phyloP scores from a whole-genome alignment of 2,888 invertebrate species.

The Microdon myrmicae region DNA sequence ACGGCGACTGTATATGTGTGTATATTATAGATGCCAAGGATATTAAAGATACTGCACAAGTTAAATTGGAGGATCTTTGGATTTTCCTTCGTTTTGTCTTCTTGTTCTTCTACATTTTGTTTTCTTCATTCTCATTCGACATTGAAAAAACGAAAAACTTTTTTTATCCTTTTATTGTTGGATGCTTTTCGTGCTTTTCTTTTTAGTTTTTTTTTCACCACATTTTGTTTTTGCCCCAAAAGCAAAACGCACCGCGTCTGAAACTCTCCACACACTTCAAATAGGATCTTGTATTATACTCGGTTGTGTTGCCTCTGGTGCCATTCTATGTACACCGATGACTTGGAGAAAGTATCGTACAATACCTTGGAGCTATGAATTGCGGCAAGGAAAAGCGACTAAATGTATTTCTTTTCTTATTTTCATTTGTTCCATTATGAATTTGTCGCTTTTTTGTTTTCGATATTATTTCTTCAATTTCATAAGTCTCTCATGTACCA shows the following conservation, averaged over 20 bases:
- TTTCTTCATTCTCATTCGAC: slow-evolving; percentile 34
- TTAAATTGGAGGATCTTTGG: slow-evolving; percentile 45
- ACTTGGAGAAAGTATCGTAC: slow-evolving; percentile 32
- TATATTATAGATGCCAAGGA: slow-evolving; percentile 44
- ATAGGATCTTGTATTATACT: slow-evolving; percentile 44
- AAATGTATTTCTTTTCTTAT: slow-evolving; percentile 26
- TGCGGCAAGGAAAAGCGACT: slow-evolving; percentile 33
- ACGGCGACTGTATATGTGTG: slow-evolving; percentile 8
- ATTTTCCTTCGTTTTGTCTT: no score
- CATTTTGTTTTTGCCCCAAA: no score
- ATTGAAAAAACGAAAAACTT: slow-evolving; percentile 42
- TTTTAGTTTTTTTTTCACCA: no score
- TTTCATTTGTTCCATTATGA: background rate
- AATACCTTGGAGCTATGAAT: background rate
- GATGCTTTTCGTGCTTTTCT: no score
- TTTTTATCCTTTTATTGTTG: no score
- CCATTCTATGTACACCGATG: slow-evolving; percentile 34
- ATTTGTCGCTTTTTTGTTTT: no score
- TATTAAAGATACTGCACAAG: slow-evolving; percentile 36
- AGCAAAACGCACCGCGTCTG: no score
- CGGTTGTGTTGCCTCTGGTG: slow-evolving; percentile 30
- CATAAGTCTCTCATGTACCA: slow-evolving; percentile 41
- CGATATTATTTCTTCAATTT: slow-evolving; percentile 40
- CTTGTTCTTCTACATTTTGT: slow-evolving; percentile 20
- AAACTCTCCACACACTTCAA: slow-evolving; percentile 46